Percentiles rank a stretch among this genome's conserved stretches.
phyloP scores from a whole-genome alignment of 2,888 invertebrate genomes.

The Hirtodrosophila cameraria region DNA sequence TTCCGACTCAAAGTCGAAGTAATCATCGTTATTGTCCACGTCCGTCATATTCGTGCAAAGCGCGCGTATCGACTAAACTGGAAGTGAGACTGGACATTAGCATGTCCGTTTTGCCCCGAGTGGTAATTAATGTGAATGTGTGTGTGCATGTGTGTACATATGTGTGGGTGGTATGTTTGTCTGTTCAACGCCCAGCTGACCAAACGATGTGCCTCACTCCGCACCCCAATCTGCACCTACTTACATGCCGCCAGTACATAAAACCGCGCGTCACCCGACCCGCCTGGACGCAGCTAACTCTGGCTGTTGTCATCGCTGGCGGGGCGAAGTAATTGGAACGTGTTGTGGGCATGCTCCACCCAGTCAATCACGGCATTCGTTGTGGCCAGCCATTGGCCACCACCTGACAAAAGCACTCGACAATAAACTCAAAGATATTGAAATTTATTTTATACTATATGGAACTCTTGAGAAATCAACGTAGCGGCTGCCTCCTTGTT shows the following conservation, averaged over 20 bases:
- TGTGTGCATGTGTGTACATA: constrained; percentile 23
- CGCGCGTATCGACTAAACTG: constrained; percentile 60
- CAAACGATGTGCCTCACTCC: constrained; percentile 22
- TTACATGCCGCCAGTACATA: constrained; percentile 77
- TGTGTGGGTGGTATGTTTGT: constrained; percentile 34
- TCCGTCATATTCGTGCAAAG: constrained; percentile 43
- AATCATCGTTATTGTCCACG: constrained; percentile 22
- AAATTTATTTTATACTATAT: constrained; percentile 33
- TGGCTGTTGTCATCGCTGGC: constrained; percentile 34
- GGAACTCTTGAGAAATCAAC: constrained; percentile 56
- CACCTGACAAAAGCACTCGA: constrained; percentile 28
- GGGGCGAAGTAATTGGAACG: constrained; percentile 44
- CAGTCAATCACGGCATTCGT: constrained; percentile 25
- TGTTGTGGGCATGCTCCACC: constrained; percentile 49
- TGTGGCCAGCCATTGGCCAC: constrained; percentile 50
- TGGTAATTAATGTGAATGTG: constrained; percentile 55
- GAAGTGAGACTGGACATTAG: constrained; percentile 53
- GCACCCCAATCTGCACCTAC: constrained; percentile 57
- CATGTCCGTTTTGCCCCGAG: constrained; percentile 58
- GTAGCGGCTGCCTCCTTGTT: constrained; percentile 46
- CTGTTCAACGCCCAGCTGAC: constrained; percentile 26
- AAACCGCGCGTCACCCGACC: constrained; percentile 72
- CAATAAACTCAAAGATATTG: constrained; percentile 22
- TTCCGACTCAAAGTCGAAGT: constrained; percentile 30
- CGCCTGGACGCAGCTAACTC: constrained; percentile 63